Evolutionary conservation across 2,888 invertebrate genomes (phyloP), one percentile per base, ranked within the genome.

Genomic region (Protophormia terraenovae): DNA sequence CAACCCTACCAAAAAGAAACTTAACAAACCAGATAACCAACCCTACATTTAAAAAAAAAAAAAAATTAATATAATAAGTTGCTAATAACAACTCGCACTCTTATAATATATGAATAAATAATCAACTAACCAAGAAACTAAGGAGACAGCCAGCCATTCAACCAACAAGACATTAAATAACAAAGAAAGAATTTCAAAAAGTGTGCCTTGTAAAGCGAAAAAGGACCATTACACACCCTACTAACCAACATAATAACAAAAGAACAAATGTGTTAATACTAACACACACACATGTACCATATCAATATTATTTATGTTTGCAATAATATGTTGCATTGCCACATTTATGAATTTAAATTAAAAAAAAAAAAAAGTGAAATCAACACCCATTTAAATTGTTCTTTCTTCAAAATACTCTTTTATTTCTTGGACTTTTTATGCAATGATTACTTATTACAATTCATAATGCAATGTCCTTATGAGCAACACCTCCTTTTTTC

Each of bases 71-170:
- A 50, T 32, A 75, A 62, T 82, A 35, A 16, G 85, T 85, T 85
- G 85, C 82, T 75, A 82, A 82, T 85, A 79, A 82, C 85, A 85
- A 85, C 84, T 83, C 62, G 19, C 50, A 38, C 29, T 27, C 24
- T 35, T 38, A 14, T 14, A 35, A 16, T 16, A 69, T n/a, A 47
- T 16, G 47, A 82, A 82, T 72, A 72, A 69, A n/a, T n/a, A n/a
- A 62, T 62, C 29, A 64, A 72, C 72, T 62, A 55, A 71, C 19
- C 27, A 55, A 58, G 35, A 27, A 19, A 71, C 16, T 35, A 45
- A 58, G 83, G 16, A 83, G 58, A 60, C 80, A 73, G 29, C 27
- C 72, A 66, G 19, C 19, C 66, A 64, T 41, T n/a, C 12, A 35
- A 32, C n/a, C 19, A 55, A 19, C 10, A 60, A 29, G 32, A 60